A percentile compares a stretch with the other conserved stretches of the same genome.
Conservation (phyloP, 2,113 vertebrate genomes). For the Indri indri region DNA sequence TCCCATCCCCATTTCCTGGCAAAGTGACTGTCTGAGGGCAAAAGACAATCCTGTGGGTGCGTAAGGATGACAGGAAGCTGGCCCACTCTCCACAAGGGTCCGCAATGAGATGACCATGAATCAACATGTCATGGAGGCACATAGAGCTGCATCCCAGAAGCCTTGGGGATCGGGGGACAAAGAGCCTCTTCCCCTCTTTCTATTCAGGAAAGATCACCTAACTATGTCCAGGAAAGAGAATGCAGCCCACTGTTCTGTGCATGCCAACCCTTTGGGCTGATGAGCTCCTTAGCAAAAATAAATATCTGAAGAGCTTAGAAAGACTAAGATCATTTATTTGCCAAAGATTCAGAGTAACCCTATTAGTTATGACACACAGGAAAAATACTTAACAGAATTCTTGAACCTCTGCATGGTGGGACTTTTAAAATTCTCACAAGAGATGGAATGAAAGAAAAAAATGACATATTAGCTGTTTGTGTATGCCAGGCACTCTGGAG, state of each 20-base stretch:
- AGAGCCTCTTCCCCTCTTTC: not conserved
- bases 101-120: not conserved
- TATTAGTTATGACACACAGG: not conserved
- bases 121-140: accelerated
- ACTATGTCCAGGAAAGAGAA: not conserved
- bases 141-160: not conserved
- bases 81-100: not conserved
- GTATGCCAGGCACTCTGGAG: not conserved
- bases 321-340: not conserved
- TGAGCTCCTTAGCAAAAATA: not conserved
- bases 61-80: not conserved
- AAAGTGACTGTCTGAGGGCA: not conserved
- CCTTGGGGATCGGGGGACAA: accelerated
- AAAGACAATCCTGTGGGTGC: not conserved
- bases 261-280: not conserved
- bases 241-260: not conserved
- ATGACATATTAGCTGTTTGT: not conserved
- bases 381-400: not conserved
- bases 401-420: not conserved
- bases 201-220: not conserved
- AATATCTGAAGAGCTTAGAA: not conserved
- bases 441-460: not conserved
- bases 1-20: not conserved
- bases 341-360: not conserved
- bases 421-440: not conserved